phyloP scores from a whole-genome alignment of 2,113 vertebrate species.

The Athene cunicularia region DNA sequence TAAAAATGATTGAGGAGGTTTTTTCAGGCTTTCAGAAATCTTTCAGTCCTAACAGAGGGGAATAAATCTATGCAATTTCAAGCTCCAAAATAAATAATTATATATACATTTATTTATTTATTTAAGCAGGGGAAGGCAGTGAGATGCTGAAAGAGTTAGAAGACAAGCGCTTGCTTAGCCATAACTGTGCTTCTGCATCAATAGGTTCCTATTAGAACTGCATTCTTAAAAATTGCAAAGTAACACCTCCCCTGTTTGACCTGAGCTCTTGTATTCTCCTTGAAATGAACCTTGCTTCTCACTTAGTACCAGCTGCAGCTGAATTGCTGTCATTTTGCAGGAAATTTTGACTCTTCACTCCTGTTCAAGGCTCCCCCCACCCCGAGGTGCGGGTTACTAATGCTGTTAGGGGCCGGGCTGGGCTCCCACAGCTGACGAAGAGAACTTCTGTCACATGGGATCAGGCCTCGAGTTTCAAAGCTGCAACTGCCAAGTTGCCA shows the following conservation, averaged over 20 bases:
- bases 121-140: background rate
- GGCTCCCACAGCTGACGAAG: background rate
- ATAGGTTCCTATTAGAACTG: background rate
- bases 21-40: conserved; percentile 14
- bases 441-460: background rate
- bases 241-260: background rate
- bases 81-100: background rate
- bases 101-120: background rate
- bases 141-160: conserved; percentile 4
- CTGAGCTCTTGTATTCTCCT: background rate
- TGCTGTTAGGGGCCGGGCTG: background rate
- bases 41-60: background rate
- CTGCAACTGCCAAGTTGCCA: background rate
- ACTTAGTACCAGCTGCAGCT: background rate
- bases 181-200: background rate
- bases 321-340: background rate
- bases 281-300: background rate
- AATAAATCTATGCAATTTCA: background rate
- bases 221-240: background rate
- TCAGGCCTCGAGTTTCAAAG: background rate
- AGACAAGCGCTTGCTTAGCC: background rate
- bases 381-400: background rate
- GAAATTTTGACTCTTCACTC: background rate
- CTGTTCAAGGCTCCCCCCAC: background rate
- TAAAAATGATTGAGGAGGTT: conserved; percentile 41